Percentiles rank a stretch among this genome's conserved stretches.
Conservation (phyloP, 23 tunicate genomes). For the Halocynthia aurantium region DNA sequence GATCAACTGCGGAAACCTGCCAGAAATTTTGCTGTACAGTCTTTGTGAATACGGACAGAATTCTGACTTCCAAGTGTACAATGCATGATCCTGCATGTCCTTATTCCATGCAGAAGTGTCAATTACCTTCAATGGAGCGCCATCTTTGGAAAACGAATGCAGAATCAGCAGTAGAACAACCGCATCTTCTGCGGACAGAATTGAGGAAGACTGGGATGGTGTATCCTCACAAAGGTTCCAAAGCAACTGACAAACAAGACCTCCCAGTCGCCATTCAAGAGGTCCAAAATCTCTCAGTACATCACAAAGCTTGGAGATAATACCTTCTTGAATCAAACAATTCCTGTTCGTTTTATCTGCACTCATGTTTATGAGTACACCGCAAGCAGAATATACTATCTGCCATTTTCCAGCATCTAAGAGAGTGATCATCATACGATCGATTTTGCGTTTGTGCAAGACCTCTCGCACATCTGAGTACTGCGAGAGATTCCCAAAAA, state of each 20-base stretch:
- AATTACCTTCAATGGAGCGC: constrained; percentile 2
- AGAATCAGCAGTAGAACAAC: constrained; percentile 8
- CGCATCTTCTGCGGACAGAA: constrained; percentile 1
- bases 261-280: constrained; percentile 74
- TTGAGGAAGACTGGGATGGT: background rate
- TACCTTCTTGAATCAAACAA: constrained; percentile 38
- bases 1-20: constrained; percentile 2
- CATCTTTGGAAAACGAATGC: background rate
- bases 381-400: constrained; percentile 83
- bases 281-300: constrained; percentile 75
- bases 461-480: constrained; percentile 61
- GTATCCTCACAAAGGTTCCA: constrained; percentile 60
- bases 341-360: constrained; percentile 41
- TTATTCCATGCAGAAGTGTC: constrained; percentile 10
- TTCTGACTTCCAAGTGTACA: constrained; percentile 12
- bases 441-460: constrained; percentile 64
- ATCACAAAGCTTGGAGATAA: constrained; percentile 40
- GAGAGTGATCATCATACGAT: constrained; percentile 77
- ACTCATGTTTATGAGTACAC: constrained; percentile 73
- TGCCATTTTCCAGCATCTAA: constrained; percentile 69
- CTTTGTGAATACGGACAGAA: constrained; percentile 4
- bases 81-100: constrained; percentile 3
- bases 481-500: constrained; percentile 76
- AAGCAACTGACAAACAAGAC: constrained; percentile 72
- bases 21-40: constrained; percentile 10